phyloP scores from a whole-genome alignment of 37 sponge, comb jelly and placozoan species.

The Cladorhizidae sp. region DNA sequence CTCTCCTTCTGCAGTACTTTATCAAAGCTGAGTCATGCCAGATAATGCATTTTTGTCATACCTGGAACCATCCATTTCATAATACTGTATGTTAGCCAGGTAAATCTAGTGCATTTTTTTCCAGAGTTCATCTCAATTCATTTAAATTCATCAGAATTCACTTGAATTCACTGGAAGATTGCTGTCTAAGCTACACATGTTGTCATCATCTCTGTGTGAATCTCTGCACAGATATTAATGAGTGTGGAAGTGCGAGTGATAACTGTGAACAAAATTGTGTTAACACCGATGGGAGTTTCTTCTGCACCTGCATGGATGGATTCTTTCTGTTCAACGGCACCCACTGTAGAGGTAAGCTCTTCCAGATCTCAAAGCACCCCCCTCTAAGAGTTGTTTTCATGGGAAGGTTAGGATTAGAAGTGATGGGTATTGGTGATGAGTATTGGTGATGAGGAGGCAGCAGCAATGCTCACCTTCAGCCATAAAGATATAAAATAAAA shows the following conservation, averaged over 20 bases:
- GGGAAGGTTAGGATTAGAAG: too few species aligned
- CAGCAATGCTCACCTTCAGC: too few species aligned
- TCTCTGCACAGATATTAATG: conserved; percentile 42
- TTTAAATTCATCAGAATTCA: neutral
- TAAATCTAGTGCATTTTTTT: neutral
- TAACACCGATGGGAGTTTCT: conserved; percentile 34
- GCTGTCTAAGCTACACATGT: too few species aligned
- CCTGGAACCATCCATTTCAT: neutral
- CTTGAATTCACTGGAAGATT: neutral
- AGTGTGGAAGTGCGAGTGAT: conserved; percentile 10
- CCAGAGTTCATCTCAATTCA: neutral
- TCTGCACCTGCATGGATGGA: conserved; percentile 25
- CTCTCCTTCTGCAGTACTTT: too few species aligned
- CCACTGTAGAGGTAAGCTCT: neutral
- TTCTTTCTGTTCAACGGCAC: neutral
- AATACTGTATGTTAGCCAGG: too few species aligned
- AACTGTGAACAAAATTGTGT: neutral
- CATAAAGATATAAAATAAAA: too few species aligned
- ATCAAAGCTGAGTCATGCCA: too few species aligned
- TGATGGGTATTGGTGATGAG: too few species aligned
- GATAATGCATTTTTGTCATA: too few species aligned
- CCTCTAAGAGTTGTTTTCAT: neutral
- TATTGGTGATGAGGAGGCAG: too few species aligned
- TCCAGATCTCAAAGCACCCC: neutral
- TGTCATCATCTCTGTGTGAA: neutral